These are phyloP conservation scores for Emydocephalus ijimae DNA, from an alignment of 2,113 vertebrate genomes.

Conservation along the genomic window DNA sequence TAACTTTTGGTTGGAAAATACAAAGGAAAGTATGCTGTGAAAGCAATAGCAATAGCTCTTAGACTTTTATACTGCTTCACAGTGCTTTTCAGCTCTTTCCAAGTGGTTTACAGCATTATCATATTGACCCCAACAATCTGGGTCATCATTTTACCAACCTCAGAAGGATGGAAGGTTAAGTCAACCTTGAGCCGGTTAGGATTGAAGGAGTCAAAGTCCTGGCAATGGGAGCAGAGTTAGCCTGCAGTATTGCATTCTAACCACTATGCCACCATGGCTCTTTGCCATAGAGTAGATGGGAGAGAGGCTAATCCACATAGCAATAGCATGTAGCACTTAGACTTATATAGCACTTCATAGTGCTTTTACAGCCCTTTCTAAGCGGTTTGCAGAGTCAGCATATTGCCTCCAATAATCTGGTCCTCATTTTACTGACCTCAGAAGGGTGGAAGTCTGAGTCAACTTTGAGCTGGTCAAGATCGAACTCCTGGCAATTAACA, in stretches of 20 bases:
- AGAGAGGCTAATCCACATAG: not conserved
- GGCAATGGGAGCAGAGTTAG: not conserved
- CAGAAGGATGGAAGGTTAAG: not conserved
- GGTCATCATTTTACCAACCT: not conserved
- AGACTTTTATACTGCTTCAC: not conserved
- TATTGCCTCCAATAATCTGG: not conserved
- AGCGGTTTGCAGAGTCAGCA: not conserved
- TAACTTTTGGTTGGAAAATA: constrained; percentile 67
- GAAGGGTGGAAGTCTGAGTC: too few relatives aligned
- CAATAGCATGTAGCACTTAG: not conserved
- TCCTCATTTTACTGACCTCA: too few relatives aligned
- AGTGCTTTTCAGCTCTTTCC: not conserved
- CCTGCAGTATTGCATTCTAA: not conserved
- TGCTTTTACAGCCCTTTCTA: too few relatives aligned
- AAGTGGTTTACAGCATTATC: not conserved
- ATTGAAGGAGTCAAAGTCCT: not conserved
- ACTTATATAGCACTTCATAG: not conserved
- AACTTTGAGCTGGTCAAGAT: too few relatives aligned
- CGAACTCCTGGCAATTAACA: not conserved
- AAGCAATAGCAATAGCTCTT: not conserved
- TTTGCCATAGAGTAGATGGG: not conserved
- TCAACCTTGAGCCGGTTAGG: not conserved
- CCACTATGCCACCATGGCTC: not conserved
- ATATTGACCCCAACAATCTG: not conserved
- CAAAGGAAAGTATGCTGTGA: constrained; percentile 54